phyloP scores from a whole-genome alignment of 1,140 invertebrate genomes.

The Heliconius eleuchia region DNA sequence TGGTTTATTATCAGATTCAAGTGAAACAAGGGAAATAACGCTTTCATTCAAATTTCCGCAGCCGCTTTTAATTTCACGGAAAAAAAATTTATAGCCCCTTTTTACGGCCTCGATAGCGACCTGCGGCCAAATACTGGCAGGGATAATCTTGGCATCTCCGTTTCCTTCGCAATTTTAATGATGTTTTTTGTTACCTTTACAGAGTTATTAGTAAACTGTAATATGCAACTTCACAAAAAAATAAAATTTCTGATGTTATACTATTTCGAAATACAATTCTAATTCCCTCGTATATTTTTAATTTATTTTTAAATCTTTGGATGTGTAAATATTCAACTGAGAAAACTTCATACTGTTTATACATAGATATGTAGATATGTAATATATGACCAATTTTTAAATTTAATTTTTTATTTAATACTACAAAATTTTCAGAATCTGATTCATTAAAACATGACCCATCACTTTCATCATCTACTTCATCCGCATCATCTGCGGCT shows the following conservation, averaged over 20 bases:
- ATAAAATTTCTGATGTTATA: background rate
- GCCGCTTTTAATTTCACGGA: constrained; percentile 24
- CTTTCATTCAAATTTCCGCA: constrained; percentile 20
- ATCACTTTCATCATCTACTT: constrained; percentile 48
- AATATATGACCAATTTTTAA: background rate
- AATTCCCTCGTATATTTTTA: background rate
- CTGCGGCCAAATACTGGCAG: constrained; percentile 33
- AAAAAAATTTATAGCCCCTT: constrained; percentile 38
- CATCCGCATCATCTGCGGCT: constrained; percentile 52
- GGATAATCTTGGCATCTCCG: constrained; percentile 47
- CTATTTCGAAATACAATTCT: background rate
- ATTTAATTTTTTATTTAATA: background rate
- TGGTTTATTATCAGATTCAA: constrained; percentile 25
- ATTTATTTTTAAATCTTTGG: background rate
- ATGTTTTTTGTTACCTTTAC: constrained; percentile 15
- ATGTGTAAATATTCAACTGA: background rate
- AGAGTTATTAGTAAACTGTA: background rate
- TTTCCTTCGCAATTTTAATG: constrained; percentile 51
- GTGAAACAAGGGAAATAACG: constrained; percentile 25
- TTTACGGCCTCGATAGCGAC: constrained; percentile 36
- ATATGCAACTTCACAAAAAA: background rate
- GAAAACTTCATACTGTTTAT: background rate
- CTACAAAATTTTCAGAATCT: constrained; percentile 50
- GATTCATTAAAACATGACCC: constrained; percentile 60
- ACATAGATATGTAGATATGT: background rate